Evolutionary conservation across 2,797 vertebrate genomes (phyloP).

Genomic region (Pipistrellus kuhlii): DNA sequence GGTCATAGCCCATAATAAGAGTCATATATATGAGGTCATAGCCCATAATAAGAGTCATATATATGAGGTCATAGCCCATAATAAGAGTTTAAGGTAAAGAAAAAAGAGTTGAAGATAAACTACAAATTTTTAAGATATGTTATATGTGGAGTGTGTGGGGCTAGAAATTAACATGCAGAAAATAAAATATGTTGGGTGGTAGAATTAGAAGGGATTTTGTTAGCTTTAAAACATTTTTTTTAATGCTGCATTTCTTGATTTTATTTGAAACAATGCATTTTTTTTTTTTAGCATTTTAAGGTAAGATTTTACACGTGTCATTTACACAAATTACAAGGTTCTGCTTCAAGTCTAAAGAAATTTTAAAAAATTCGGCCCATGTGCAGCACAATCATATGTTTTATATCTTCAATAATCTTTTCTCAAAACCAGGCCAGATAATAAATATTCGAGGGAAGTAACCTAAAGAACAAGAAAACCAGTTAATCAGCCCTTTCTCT

Average conservation of each 20-base stretch:
- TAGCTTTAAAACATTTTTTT: not conserved
- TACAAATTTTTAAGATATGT: not conserved
- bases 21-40: slow-evolving; percentile 27
- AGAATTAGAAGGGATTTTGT: not conserved
- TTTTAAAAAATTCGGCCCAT: slow-evolving; percentile 81
- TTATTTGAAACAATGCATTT: slow-evolving; percentile 83
- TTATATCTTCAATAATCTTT: not conserved
- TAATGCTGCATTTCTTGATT: slow-evolving; percentile 83
- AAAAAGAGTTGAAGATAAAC: not conserved
- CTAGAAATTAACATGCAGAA: slow-evolving; percentile 31
- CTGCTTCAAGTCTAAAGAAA: slow-evolving; percentile 82
- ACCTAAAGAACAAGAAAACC: not conserved
- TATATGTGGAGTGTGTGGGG: not conserved
- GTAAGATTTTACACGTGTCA: slow-evolving; percentile 83
- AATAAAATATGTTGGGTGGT: not conserved
- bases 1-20: not conserved
- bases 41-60: slow-evolving; percentile 1
- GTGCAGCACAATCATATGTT: slow-evolving; percentile 83
- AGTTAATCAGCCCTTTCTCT: not conserved
- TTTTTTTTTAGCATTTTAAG: slow-evolving; percentile 79
- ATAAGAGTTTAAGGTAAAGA: not conserved
- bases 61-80: too few relatives aligned
- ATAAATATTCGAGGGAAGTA: not conserved
- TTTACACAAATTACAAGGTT: slow-evolving; percentile 85
- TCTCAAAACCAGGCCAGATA: not conserved